Conservation (phyloP, 92 coral and sea anemone genomes). For the Epizoanthus ramosus region DNA sequence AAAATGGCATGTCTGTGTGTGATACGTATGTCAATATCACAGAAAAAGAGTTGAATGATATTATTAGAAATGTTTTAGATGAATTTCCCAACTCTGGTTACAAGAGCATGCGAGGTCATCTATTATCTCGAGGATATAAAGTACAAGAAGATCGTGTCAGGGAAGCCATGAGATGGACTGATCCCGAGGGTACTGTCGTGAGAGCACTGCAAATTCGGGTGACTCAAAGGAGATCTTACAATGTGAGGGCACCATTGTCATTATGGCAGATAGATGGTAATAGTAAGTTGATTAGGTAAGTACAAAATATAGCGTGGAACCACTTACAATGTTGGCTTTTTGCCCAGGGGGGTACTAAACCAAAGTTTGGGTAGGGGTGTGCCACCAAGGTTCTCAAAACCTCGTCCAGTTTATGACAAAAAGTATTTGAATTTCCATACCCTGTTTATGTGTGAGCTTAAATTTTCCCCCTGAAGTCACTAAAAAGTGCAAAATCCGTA, state of each 20-base stretch:
- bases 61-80: constrained; percentile 45
- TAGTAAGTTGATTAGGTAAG: constrained; percentile 9
- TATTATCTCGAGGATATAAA: constrained; percentile 56
- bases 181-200: constrained; percentile 55
- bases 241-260: constrained; percentile 43
- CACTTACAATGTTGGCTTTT: no score
- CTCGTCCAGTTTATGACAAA: background rate
- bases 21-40: constrained; percentile 53
- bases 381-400: no score
- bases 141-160: constrained; percentile 70
- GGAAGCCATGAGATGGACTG: constrained; percentile 66
- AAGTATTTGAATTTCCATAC: constrained; percentile 15
- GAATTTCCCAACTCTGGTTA: constrained; percentile 72
- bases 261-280: constrained; percentile 47
- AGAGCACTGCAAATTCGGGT: constrained; percentile 46
- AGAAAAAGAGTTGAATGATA: constrained; percentile 48
- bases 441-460: constrained; percentile 10
- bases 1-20: constrained; percentile 51
- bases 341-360: no score
- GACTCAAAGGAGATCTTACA: constrained; percentile 37
- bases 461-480: constrained; percentile 3
- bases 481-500: constrained; percentile 3
- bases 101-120: constrained; percentile 68
- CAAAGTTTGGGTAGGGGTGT: no score
- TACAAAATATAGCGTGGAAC: no score